These are phyloP conservation scores for Drosophila neocordata DNA, from an alignment of 1,140 invertebrate species.

Conservation along the genomic window DNA sequence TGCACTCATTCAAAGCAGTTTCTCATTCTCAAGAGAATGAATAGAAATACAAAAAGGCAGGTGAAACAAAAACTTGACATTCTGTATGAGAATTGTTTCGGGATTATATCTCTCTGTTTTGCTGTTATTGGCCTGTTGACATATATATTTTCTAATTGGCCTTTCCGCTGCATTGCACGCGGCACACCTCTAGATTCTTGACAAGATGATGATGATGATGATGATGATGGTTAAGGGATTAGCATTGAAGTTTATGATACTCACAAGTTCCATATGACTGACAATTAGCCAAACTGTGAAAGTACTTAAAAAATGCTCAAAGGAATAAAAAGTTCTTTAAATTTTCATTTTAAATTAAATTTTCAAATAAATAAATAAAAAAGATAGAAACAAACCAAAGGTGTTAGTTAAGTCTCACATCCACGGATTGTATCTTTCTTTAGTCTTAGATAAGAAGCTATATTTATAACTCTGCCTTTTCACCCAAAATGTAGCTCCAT, in stretches of 20 bases:
- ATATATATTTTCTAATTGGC: slow-evolving; percentile 77
- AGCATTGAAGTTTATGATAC: not conserved
- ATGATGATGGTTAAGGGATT: not conserved
- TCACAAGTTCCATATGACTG: not conserved
- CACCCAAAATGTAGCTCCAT: too few relatives aligned
- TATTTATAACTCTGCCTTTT: too few relatives aligned
- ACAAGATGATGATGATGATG: not conserved
- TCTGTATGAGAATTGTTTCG: slow-evolving; percentile 18
- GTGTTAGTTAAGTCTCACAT: too few relatives aligned
- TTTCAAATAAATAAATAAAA: not conserved
- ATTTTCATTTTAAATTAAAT: too few relatives aligned
- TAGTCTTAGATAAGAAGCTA: not conserved
- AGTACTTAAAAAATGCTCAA: not conserved
- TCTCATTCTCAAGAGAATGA: not conserved
- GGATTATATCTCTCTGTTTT: slow-evolving; percentile 6
- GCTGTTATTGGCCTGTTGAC: slow-evolving; percentile 69
- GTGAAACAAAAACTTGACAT: not conserved
- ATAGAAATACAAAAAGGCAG: not conserved
- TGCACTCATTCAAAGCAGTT: not conserved
- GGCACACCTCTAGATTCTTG: slow-evolving; percentile 20
- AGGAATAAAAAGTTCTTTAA: not conserved
- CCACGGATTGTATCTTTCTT: too few relatives aligned
- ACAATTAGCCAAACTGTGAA: not conserved
- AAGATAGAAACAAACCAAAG: too few relatives aligned
- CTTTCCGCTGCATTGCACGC: slow-evolving; percentile 50